phyloP scores from a whole-genome alignment of 1,140 invertebrate species.

The Saccostrea echinata region DNA sequence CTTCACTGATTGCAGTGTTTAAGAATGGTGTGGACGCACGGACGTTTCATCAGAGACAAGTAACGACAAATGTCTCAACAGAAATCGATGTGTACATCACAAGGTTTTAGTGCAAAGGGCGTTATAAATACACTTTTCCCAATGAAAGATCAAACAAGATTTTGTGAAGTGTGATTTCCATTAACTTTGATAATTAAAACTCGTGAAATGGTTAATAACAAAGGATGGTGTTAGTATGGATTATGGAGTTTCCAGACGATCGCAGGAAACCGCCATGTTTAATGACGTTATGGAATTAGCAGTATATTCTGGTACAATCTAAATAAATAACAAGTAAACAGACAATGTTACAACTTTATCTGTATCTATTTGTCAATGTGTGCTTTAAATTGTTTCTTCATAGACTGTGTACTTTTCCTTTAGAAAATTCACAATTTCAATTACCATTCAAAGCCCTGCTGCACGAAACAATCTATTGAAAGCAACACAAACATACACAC shows the following conservation, averaged over 20 bases:
- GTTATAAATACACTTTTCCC: constrained; percentile 1
- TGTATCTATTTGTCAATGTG: too few species aligned
- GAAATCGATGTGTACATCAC: background rate
- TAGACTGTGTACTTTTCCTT: too few species aligned
- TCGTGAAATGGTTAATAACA: background rate
- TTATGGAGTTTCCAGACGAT: background rate
- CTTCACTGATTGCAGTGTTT: background rate
- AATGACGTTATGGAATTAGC: background rate
- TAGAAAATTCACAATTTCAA: too few species aligned
- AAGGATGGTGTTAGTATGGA: background rate
- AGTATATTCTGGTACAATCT: background rate
- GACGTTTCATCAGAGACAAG: background rate
- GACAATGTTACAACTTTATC: background rate
- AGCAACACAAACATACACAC: too few species aligned
- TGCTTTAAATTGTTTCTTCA: too few species aligned
- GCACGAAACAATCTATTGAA: too few species aligned
- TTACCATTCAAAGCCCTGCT: too few species aligned
- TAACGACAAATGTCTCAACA: background rate
- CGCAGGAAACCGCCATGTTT: background rate
- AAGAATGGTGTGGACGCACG: background rate
- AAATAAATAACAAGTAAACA: background rate
- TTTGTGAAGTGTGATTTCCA: background rate
- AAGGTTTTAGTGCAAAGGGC: background rate
- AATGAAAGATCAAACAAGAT: background rate
- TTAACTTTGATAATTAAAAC: constrained; percentile 14